Evolutionary conservation across 1,140 invertebrate genomes (phyloP), one percentile per base, ranked within the genome.

Genomic region (Pogonognathellus flavescens): DNA sequence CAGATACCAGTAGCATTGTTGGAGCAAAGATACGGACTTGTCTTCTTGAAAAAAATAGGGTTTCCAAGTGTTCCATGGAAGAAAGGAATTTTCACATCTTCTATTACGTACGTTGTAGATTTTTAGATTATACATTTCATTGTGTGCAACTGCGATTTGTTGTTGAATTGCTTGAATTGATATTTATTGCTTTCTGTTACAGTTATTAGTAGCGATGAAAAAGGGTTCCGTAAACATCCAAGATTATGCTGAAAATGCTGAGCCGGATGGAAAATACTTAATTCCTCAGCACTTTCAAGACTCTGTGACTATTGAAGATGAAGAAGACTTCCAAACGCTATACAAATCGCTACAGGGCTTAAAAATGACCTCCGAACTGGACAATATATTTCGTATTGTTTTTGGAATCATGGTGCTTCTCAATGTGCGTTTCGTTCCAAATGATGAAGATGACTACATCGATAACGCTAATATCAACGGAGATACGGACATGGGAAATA

Each of bases 21-120:
- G 93, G 93, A 85, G 93, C 93, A 86, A 92, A 92, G 86, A 93
- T 94, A 89, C 91, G 93, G 88, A 93, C 92, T 14, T 94, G 93
- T 87, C 90, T 93, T 62, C 89, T 93, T 59, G 93, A 93, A 89
- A 93, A 93, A 88, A 92, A 92, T 83, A 90, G 93, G 88, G 92
- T 93, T 14, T 93, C 91, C 87, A 93, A 88, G 89, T 86, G 70
- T 62, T 55, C 55, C 3, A 13, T 13, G 18, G 91, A 89, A 86
- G 91, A 85, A 87, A 86, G 85, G 90, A 93, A 91, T 89, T 93
- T 93, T 89, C 92, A 93, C 85, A 93, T 93, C 76, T 93, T 93
- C 90, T 92, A 92, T 89, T 92, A 93, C 90, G 89, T 93, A 84
- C 8, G 4, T 41, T 41, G 14, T 52, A 62, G 16, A 41, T 25